phyloP scores from a whole-genome alignment of 2,797 vertebrate genomes.

The Dicrostonyx torquatus region DNA sequence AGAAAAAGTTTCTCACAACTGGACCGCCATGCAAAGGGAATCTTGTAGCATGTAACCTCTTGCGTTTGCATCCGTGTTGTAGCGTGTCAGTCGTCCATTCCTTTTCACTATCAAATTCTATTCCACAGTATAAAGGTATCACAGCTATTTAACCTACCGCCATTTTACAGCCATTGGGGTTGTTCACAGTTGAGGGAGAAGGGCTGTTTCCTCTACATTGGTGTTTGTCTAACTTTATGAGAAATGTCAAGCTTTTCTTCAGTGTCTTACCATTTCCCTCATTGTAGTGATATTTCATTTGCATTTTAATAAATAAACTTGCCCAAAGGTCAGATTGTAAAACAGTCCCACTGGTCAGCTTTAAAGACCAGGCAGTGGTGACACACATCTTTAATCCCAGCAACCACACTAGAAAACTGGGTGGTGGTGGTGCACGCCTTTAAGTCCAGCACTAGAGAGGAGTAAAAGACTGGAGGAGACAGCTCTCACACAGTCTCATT shows the following conservation, averaged over 20 bases:
- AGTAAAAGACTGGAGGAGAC: too few species aligned
- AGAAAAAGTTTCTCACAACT: background rate
- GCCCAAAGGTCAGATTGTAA: too few species aligned
- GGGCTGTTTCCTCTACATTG: background rate
- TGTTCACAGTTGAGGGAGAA: background rate
- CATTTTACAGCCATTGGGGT: background rate
- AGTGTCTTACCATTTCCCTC: background rate
- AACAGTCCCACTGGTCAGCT: too few species aligned
- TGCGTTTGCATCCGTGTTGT: background rate
- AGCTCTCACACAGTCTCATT: too few species aligned
- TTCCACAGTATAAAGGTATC: background rate
- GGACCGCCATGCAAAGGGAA: background rate
- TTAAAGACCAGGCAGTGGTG: too few species aligned
- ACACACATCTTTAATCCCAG: too few species aligned
- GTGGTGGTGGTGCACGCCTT: too few species aligned
- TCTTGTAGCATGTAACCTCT: background rate
- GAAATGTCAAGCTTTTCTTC: background rate
- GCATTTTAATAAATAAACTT: too few species aligned
- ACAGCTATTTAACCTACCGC: background rate
- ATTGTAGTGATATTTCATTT: too few species aligned
- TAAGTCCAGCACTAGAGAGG: too few species aligned
- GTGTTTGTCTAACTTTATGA: background rate
- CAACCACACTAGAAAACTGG: too few species aligned
- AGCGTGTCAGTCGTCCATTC: fast-evolving
- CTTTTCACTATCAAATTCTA: background rate